A percentile compares a stretch with the other conserved stretches of the same genome.
These are phyloP conservation scores for Megathymus violae DNA, from an alignment of 1,140 invertebrate genomes.

Conservation along the genomic window DNA sequence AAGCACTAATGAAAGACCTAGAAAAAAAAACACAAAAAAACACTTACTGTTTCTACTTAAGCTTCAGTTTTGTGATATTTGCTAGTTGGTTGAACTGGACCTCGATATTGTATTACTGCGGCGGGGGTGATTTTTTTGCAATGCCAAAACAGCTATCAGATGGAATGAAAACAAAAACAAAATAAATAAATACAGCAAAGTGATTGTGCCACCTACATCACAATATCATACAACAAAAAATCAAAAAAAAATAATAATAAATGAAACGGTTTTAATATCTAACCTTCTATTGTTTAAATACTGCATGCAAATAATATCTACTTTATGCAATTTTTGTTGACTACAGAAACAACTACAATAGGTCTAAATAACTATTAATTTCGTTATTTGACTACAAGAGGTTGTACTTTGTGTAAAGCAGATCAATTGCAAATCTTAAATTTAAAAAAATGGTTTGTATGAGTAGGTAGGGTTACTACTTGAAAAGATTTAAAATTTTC, in stretches of 20 bases:
- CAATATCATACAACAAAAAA: not conserved
- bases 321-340: no score
- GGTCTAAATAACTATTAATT: no score
- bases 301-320: no score
- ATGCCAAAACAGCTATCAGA: constrained; percentile 61
- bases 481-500: no score
- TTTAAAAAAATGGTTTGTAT: no score
- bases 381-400: no score
- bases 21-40: constrained; percentile 34
- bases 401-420: no score
- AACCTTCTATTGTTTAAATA: no score
- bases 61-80: constrained; percentile 35
- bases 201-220: not conserved
- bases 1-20: constrained; percentile 24
- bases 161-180: constrained; percentile 49
- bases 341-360: no score
- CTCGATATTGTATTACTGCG: constrained; percentile 43
- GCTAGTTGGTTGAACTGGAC: constrained; percentile 39
- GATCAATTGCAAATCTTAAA: no score
- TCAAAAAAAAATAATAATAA: not conserved
- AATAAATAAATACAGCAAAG: constrained; percentile 36
- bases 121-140: constrained; percentile 54
- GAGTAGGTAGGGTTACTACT: no score
- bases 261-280: no score
- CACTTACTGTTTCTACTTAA: constrained; percentile 58